Evolutionary conservation across 2,113 vertebrate species (phyloP).

Genomic region (Dromiciops gliroides): DNA sequence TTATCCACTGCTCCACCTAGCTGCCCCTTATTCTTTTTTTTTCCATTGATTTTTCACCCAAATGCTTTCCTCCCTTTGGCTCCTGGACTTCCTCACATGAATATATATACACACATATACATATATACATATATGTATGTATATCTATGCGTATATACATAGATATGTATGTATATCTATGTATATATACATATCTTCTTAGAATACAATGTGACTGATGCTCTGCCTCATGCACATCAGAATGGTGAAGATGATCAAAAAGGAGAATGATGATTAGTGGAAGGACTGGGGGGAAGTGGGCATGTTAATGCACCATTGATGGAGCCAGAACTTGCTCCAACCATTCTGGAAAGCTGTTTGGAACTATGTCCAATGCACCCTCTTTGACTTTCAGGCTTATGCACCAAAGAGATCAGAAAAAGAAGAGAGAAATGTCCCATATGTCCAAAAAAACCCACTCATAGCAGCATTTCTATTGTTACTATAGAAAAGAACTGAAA

Average conservation of each 20-base stretch:
- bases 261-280: not conserved
- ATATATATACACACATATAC: too few relatives aligned
- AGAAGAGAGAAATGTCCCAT: not conserved
- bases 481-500: not conserved
- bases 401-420: not conserved
- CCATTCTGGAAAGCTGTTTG: not conserved
- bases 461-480: not conserved
- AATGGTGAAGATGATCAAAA: not conserved
- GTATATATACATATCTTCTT: too few relatives aligned
- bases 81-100: not conserved
- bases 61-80: not conserved
- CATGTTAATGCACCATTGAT: too few relatives aligned
- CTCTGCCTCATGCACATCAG: not conserved
- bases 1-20: too few relatives aligned
- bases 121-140: too few relatives aligned
- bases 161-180: too few relatives aligned
- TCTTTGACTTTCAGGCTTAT: not conserved
- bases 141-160: too few relatives aligned
- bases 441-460: not conserved
- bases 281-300: too few relatives aligned
- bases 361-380: not conserved
- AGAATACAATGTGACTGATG: not conserved
- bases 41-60: not conserved
- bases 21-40: too few relatives aligned
- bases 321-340: not conserved